Evolutionary conservation across 2,888 invertebrate species (phyloP).

Genomic region (Hypercompe scribonia): DNA sequence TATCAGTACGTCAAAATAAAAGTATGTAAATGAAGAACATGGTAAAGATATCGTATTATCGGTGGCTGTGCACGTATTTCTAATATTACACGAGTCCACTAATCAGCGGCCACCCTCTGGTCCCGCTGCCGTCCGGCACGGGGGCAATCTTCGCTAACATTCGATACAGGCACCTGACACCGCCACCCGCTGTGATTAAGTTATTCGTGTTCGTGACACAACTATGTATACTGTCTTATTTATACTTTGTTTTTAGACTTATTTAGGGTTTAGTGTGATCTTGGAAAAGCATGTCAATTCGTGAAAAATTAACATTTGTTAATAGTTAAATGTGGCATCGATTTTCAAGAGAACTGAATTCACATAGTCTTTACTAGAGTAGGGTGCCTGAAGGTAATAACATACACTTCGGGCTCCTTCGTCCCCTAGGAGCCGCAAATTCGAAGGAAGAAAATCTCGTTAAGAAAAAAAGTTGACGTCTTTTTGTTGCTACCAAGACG

Average conservation of each 20-base stretch:
- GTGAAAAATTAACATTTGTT: not conserved
- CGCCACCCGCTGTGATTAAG: constrained; percentile 20
- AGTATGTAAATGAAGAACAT: constrained; percentile 9
- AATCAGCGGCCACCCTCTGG: constrained; percentile 30
- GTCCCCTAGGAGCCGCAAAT: no score
- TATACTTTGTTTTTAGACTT: not conserved
- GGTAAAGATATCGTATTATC: constrained; percentile 21
- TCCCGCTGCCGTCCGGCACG: constrained; percentile 13
- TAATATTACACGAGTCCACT: constrained; percentile 35
- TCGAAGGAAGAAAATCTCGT: no score
- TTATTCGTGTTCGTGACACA: constrained; percentile 26
- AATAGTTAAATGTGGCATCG: not conserved
- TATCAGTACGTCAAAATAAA: not conserved
- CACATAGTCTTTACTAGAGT: no score
- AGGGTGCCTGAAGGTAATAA: no score
- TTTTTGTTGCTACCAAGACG: no score
- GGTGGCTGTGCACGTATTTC: not conserved
- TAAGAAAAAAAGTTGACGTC: no score
- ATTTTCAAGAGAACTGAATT: no score
- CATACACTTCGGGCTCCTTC: no score
- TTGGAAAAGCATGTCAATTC: not conserved
- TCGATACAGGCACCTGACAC: constrained; percentile 43
- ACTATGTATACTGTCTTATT: constrained; percentile 9
- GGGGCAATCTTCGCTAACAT: constrained; percentile 40
- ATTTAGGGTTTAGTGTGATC: not conserved